Evolutionary conservation across 2,797 vertebrate genomes (phyloP).

Genomic region (Caiman crocodilus): DNA sequence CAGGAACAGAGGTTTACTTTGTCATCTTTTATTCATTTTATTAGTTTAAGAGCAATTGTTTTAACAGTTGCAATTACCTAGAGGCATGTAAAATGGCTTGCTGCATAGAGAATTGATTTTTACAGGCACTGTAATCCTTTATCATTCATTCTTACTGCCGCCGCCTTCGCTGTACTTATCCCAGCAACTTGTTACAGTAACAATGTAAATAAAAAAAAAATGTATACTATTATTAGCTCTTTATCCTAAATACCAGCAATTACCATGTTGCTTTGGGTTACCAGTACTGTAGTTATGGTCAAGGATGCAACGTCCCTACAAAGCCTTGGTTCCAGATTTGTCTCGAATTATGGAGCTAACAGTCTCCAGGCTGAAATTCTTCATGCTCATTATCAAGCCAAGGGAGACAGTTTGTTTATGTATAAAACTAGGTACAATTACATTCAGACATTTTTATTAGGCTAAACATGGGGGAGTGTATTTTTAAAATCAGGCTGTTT

Average conservation of each 20-base stretch:
- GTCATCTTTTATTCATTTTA: not conserved
- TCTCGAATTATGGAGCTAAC: not conserved
- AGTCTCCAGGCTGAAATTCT: not conserved
- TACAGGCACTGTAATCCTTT: not conserved
- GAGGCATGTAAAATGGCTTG: not conserved
- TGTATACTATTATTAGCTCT: not conserved
- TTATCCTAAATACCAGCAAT: not conserved
- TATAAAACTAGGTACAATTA: not conserved
- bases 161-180: not conserved
- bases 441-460: not conserved
- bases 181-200: not conserved
- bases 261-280: not conserved
- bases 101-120: not conserved
- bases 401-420: not conserved
- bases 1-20: not conserved
- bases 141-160: not conserved
- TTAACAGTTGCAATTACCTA: not conserved
- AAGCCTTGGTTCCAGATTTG: not conserved
- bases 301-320: not conserved
- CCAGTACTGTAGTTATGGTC: not conserved
- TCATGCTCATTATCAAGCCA: not conserved
- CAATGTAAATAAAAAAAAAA: conserved; percentile 17
- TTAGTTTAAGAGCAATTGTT: not conserved
- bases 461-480: accelerated
- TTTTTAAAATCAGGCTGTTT: not conserved